Evolutionary conservation across 1,140 invertebrate species (phyloP), one percentile per base, ranked within the genome.

Genomic region (Drosophila pseudoananassae): DNA sequence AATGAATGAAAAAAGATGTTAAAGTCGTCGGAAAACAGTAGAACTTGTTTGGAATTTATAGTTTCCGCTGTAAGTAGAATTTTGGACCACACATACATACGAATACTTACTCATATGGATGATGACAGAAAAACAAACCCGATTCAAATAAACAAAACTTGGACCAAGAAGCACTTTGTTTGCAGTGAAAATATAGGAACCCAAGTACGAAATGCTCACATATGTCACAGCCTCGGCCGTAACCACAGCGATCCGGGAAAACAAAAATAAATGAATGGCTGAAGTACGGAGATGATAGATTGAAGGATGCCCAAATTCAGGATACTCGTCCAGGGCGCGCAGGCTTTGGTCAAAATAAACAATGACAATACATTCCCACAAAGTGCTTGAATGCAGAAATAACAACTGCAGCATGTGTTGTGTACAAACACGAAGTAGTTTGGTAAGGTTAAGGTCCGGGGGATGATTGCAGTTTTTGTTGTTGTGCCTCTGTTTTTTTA

Each of bases 301-400:
- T 55, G 43, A 49, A 69, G 50, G 43, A 69, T 65, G 52, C 27
- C 25, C n/a, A 9, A 47, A 27, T 33, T 27, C 40, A 40, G 51
- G 66, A 14, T 38, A 53, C 23, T 55, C 36, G 29, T 52, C 40
- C 63, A 46, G 56, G 23, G 49, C 33, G 38, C 64, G 43, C 78
- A 70, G 79, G 47, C 78, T 69, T 40, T 49, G 63, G 68, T 63
- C 56, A 85, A 87, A 85, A 85, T 85, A 87, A 85, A 85, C 83
- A 85, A 82, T 87, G 78, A 85, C 78, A 65, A 74, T 40, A 68
- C 46, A 84, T 69, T 84, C 84, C 73, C 63, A 82, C 82, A 85
- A 87, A 85, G 81, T 87, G 79, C 81, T 85, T 64, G 81, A 70
- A 84, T 80, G 78, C 81, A 84, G 73, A 31, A 73, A 60, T 52